Percentiles rank a stretch among this genome's conserved stretches.
These are phyloP conservation scores for Platyura marginata DNA, from an alignment of 1,140 invertebrate species.

Conservation along the genomic window DNA sequence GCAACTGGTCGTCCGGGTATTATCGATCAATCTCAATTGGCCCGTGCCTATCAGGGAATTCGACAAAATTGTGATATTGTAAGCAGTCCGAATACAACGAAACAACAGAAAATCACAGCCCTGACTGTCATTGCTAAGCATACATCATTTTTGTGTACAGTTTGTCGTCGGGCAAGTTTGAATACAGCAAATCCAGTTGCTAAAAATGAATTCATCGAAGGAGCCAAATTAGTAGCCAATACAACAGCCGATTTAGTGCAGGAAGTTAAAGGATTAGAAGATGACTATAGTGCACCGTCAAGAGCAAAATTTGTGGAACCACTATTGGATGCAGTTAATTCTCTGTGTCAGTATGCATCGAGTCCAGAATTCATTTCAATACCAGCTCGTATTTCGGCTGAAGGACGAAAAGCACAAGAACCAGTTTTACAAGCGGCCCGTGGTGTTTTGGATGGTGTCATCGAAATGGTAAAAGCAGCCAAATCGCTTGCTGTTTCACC, in stretches of 20 bases:
- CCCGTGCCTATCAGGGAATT: conserved; percentile 75
- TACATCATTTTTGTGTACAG: conserved; percentile 87
- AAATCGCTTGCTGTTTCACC: conserved; percentile 78
- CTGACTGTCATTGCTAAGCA: conserved; percentile 92
- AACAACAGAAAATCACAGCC: conserved; percentile 75
- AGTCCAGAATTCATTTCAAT: conserved; percentile 84
- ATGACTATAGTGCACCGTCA: conserved; percentile 51
- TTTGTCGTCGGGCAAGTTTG: conserved; percentile 80
- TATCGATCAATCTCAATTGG: conserved; percentile 80
- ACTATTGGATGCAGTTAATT: conserved; percentile 78
- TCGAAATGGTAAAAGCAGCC: conserved; percentile 69
- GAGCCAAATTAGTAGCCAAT: conserved; percentile 93
- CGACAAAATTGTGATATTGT: conserved; percentile 70
- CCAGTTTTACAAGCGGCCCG: conserved; percentile 74
- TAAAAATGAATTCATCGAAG: conserved; percentile 92
- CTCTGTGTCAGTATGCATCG: conserved; percentile 80
- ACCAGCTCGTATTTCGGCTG: conserved; percentile 74
- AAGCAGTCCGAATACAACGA: conserved; percentile 52
- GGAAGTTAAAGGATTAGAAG: conserved; percentile 83
- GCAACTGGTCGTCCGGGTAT: conserved; percentile 80
- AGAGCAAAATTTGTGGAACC: conserved; percentile 63
- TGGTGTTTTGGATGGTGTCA: conserved; percentile 34
- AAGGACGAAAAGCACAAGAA: conserved; percentile 60
- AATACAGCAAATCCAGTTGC: conserved; percentile 84
- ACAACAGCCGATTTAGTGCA: conserved; percentile 87